phyloP scores from a whole-genome alignment of 2,888 invertebrate genomes.

The Drosophila differens region DNA sequence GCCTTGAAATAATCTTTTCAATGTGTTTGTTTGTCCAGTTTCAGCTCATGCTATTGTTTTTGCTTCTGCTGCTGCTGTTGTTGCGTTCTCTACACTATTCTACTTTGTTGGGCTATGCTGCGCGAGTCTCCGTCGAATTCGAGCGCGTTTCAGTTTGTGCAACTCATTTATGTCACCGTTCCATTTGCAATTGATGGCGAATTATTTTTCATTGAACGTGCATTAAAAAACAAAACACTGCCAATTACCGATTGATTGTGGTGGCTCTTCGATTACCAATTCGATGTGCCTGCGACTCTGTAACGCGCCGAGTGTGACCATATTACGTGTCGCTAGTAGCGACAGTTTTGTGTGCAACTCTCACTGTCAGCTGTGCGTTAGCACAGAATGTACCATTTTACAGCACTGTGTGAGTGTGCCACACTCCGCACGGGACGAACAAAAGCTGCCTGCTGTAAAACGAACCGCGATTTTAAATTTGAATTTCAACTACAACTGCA shows the following conservation, averaged over 20 bases:
- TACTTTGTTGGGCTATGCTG: slow-evolving; percentile 39
- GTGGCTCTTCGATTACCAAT: slow-evolving; percentile 30
- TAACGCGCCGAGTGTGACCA: background rate
- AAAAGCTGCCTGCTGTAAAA: slow-evolving; percentile 26
- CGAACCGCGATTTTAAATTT: slow-evolving; percentile 25
- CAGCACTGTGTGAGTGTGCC: background rate
- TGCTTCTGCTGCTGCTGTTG: slow-evolving; percentile 35
- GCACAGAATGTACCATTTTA: background rate
- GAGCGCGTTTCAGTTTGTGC: slow-evolving; percentile 45
- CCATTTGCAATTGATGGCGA: slow-evolving; percentile 58
- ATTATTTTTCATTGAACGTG: slow-evolving; percentile 52
- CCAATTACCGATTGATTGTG: slow-evolving; percentile 44
- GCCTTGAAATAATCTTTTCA: slow-evolving; percentile 58
- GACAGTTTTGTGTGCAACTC: slow-evolving; percentile 5
- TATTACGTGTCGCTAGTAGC: background rate
- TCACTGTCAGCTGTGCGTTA: slow-evolving; percentile 4
- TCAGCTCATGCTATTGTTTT: slow-evolving; percentile 50
- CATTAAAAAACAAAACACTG: slow-evolving; percentile 63
- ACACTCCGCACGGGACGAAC: background rate
- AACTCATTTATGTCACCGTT: slow-evolving; percentile 62
- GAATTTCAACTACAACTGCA: background rate
- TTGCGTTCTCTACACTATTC: slow-evolving; percentile 42
- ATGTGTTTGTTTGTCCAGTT: slow-evolving; percentile 40
- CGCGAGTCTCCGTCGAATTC: slow-evolving; percentile 34
- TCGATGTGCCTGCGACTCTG: background rate